These are phyloP conservation scores for Megamerina dolium DNA, from an alignment of 2,888 invertebrate species.

Conservation along the genomic window DNA sequence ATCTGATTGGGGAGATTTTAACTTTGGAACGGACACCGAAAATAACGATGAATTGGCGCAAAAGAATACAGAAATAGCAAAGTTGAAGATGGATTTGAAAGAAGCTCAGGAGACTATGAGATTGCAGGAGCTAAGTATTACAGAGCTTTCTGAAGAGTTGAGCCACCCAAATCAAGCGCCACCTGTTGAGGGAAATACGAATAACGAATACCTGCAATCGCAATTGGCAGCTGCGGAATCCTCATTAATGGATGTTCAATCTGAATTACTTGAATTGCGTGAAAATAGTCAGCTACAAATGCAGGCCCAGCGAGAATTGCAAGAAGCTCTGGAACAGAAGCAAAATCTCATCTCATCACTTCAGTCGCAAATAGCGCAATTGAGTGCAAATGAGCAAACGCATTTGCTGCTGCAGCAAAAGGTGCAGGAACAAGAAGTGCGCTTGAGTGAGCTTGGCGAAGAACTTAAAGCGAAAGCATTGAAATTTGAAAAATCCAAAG, in stretches of 20 bases:
- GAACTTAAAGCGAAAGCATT: conserved; percentile 52
- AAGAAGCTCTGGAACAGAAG: neutral
- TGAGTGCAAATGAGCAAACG: too few species aligned
- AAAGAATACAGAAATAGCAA: too few species aligned
- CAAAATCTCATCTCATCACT: neutral
- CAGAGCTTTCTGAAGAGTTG: too few species aligned
- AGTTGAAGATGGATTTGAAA: conserved; percentile 3
- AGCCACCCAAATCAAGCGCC: too few species aligned
- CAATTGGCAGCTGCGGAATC: conserved; percentile 6
- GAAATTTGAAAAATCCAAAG: conserved; percentile 52
- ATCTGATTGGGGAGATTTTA: conserved; percentile 8
- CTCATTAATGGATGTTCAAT: conserved; percentile 22
- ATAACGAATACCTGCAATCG: too few species aligned
- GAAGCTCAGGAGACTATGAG: neutral
- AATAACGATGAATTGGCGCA: conserved; percentile 10
- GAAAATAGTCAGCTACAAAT: conserved; percentile 13
- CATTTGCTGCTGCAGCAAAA: conserved; percentile 51
- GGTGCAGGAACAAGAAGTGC: conserved; percentile 43
- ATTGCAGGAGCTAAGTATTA: too few species aligned
- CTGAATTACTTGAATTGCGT: conserved; percentile 21
- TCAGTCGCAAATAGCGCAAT: too few species aligned
- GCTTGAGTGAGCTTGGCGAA: conserved; percentile 47
- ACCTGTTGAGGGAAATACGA: too few species aligned
- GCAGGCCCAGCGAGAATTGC: conserved; percentile 1
- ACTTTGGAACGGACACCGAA: conserved; percentile 19